Evolutionary conservation across 2,113 vertebrate genomes (phyloP).

Genomic region (Oryzias woworae): DNA sequence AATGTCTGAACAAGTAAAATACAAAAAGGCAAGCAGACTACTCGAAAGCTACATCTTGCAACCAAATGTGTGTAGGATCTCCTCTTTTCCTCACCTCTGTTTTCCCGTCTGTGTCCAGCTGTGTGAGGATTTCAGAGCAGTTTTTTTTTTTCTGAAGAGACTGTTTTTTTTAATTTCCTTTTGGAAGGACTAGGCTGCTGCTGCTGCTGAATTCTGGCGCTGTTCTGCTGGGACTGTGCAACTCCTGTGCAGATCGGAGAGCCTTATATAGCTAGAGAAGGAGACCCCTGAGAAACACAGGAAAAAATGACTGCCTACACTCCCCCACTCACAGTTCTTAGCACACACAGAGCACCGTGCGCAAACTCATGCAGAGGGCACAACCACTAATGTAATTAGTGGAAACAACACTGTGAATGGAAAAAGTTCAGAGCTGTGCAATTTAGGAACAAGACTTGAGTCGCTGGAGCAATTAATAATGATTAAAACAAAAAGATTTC

Average conservation of each 20-base stretch:
- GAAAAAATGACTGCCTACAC: conserved; percentile 47
- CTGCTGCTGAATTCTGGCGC: conserved; percentile 44
- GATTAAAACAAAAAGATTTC: no score
- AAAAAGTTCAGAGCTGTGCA: no score
- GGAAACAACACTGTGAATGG: conserved; percentile 38
- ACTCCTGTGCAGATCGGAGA: conserved; percentile 40
- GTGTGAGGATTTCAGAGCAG: conserved; percentile 2
- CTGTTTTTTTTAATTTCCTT: conserved; percentile 47
- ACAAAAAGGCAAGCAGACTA: not conserved
- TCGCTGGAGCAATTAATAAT: no score
- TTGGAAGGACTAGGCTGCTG: conserved; percentile 21
- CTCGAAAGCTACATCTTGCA: not conserved
- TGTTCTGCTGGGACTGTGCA: conserved; percentile 51
- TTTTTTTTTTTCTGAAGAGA: conserved; percentile 14
- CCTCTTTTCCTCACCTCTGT: conserved; percentile 75
- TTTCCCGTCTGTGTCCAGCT: conserved; percentile 21
- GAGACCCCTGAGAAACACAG: conserved; percentile 60
- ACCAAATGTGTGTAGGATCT: not conserved
- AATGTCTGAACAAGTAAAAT: no score
- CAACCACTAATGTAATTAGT: no score
- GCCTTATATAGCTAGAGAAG: conserved; percentile 78
- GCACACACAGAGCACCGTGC: conserved; percentile 30
- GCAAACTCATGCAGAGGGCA: conserved; percentile 17
- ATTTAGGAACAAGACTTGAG: no score
- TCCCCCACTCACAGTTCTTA: conserved; percentile 60